Conservation (phyloP, 2,888 invertebrate genomes). For the Kuschelorhynchus macadamiae region DNA sequence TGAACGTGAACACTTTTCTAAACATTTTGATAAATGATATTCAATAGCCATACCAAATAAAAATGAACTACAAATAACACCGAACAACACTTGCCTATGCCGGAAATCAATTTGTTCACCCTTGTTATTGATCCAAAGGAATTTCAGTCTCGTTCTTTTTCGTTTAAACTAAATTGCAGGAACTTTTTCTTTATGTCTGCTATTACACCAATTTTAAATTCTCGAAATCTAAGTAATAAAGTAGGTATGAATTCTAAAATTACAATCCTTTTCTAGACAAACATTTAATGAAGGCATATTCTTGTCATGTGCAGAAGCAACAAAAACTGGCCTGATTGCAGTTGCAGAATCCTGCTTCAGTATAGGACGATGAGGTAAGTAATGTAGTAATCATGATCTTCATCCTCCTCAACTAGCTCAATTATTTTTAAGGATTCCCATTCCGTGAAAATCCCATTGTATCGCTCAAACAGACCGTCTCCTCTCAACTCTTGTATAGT, state of each 20-base stretch:
- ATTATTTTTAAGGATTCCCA: slow-evolving; percentile 20
- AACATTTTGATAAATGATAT: slow-evolving; percentile 29
- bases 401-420: slow-evolving; percentile 11
- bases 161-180: slow-evolving; percentile 55
- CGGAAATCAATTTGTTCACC: slow-evolving; percentile 36
- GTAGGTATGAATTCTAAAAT: slow-evolving; percentile 9
- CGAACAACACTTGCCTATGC: slow-evolving; percentile 21
- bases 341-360: slow-evolving; percentile 42
- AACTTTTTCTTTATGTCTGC: slow-evolving; percentile 60
- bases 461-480: no score
- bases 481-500: no score
- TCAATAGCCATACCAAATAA: slow-evolving; percentile 46
- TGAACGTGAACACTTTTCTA: slow-evolving; percentile 6
- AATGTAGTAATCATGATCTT: slow-evolving; percentile 7
- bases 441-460: slow-evolving; percentile 15
- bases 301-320: slow-evolving; percentile 54
- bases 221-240: slow-evolving; percentile 48
- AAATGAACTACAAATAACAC: slow-evolving; percentile 40
- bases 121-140: slow-evolving; percentile 30
- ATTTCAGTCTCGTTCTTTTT: slow-evolving; percentile 54
- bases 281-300: slow-evolving; percentile 54
- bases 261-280: slow-evolving; percentile 49
- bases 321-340: slow-evolving; percentile 55
- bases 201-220: slow-evolving; percentile 49
- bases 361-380: slow-evolving; percentile 30